Evolutionary conservation across 2,113 vertebrate genomes (phyloP).

Genomic region (Urocolius indicus): DNA sequence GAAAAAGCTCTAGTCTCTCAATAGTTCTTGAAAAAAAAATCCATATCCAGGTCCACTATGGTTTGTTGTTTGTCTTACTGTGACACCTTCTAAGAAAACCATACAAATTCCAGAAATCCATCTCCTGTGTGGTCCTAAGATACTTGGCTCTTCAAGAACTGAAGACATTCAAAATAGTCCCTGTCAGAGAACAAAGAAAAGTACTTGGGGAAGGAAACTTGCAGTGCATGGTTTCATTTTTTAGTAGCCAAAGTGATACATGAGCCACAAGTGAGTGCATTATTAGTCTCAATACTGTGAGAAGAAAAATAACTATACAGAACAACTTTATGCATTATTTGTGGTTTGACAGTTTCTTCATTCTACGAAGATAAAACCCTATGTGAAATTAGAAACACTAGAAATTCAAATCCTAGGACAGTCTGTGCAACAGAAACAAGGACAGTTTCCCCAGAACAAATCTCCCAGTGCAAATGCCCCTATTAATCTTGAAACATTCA

Average conservation of each 20-base stretch:
- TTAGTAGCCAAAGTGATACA: background rate
- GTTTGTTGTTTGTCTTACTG: background rate
- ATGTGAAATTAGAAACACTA: background rate
- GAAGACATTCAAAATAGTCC: slow-evolving; percentile 24
- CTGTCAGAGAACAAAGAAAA: background rate
- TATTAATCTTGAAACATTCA: background rate
- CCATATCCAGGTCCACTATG: background rate
- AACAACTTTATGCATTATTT: background rate
- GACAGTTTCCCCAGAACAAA: background rate
- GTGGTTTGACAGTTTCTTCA: background rate
- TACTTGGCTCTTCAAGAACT: slow-evolving; percentile 36
- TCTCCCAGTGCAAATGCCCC: background rate
- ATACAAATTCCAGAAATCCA: slow-evolving; percentile 22
- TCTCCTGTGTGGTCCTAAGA: slow-evolving; percentile 35
- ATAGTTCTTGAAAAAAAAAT: background rate
- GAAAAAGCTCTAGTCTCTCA: background rate
- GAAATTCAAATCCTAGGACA: background rate
- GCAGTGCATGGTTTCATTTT: background rate
- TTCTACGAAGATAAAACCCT: background rate
- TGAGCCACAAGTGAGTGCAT: background rate
- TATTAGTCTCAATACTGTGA: background rate
- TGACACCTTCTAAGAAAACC: background rate
- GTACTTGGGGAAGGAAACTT: background rate
- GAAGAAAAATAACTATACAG: background rate
- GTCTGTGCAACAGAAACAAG: background rate